Conservation (phyloP, 2,888 invertebrate species). For the Venusia cambrica region DNA sequence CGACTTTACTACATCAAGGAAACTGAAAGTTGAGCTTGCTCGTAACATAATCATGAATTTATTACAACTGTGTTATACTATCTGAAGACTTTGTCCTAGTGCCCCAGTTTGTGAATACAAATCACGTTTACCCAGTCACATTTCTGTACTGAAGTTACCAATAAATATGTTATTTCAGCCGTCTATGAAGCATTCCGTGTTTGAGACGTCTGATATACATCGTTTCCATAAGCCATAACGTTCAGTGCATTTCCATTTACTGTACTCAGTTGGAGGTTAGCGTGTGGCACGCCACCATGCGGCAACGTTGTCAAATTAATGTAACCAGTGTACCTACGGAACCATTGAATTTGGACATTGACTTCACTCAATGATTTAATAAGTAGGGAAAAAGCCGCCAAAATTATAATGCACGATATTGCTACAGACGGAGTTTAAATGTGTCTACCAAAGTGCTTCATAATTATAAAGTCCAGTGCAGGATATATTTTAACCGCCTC, state of each 20-base stretch:
- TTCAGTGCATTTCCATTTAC: constrained; percentile 31
- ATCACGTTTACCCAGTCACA: constrained; percentile 1
- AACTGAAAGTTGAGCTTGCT: too few relatives aligned
- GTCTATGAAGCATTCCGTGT: constrained; percentile 22
- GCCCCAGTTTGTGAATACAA: constrained; percentile 11
- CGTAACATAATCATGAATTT: too few relatives aligned
- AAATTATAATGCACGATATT: constrained; percentile 11
- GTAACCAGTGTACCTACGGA: constrained; percentile 28
- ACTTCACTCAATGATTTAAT: constrained; percentile 29
- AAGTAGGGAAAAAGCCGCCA: constrained; percentile 5
- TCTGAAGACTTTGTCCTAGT: constrained; percentile 7
- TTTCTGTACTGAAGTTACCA: constrained; percentile 10
- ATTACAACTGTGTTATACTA: too few relatives aligned
- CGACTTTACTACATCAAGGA: too few relatives aligned
- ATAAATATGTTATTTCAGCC: constrained; percentile 21
- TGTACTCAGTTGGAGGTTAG: constrained; percentile 34
- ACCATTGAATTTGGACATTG: constrained; percentile 38
- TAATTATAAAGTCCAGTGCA: too few relatives aligned
- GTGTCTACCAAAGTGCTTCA: too few relatives aligned
- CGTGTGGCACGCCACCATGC: constrained; percentile 56
- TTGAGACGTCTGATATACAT: constrained; percentile 17
- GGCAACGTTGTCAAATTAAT: constrained; percentile 49
- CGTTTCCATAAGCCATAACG: constrained; percentile 26
- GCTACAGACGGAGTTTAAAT: too few relatives aligned
- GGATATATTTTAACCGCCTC: too few relatives aligned